Base-by-base conservation (phyloP, 2,113 vertebrate genomes). In the Sylvietta virens region DNA sequence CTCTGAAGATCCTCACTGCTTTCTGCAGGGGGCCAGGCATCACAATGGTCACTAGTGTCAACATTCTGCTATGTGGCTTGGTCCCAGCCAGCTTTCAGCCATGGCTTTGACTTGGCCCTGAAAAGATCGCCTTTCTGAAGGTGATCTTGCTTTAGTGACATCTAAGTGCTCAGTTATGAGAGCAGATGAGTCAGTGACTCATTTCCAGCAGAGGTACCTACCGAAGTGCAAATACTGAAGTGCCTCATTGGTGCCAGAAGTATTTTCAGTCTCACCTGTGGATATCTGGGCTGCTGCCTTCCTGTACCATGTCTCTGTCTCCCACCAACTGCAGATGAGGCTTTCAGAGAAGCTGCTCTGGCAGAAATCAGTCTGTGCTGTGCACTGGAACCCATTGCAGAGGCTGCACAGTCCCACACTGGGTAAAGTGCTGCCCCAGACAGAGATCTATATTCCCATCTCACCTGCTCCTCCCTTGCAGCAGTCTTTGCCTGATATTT, bases 341-440 rank as follows among this genome's bases (percentile, higher is more conserved):
- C 30, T 72, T 78, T 80, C 26, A 67, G 44, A 33, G 30, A 50
- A 58, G 47, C n/a, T 53, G 53, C 33, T 58, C 28, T 35, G 6
- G 12, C 44, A 70, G 64, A 27, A 56, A 33, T 21, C 60, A 26
- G 10, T 31, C 35, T 1, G 0, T 33, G 80, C 44, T 40, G 42
- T 50, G 76, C 56, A 2, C 71, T 35, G 44, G 16, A 40, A 39
- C 5, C 1, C 16, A 15, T 3, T 0, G 0, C 12, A 15, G 76
- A 26, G 45, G 26, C 37, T 60, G 22, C 44, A 19, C 3, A 5
- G 37, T 18, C 15, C 28, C 1, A 1, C 1, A 0, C 26, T 10
- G 39, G 30, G 35, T 24, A 47, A 74, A 17, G 31, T 47, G 5
- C 50, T 92, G 11, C 39, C 33, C 73, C 51, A 21, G 37, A 50